Conservation (phyloP, 2,113 vertebrate species). For the Microtus richardsoni region DNA sequence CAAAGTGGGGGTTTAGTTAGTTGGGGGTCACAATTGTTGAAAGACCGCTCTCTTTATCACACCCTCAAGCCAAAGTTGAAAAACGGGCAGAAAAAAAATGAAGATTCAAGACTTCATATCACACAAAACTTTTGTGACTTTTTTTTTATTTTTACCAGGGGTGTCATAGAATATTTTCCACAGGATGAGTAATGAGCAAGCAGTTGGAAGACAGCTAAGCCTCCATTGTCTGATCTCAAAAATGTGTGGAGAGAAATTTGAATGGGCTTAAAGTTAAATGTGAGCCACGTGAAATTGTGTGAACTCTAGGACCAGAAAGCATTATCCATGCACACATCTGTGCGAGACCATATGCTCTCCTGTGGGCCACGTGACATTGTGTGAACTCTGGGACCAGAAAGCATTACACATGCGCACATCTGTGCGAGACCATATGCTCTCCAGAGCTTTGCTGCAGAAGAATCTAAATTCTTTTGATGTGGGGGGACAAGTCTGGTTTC, state of each 20-base stretch:
- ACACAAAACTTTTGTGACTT: slow-evolving; percentile 4
- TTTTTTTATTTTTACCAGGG: neutral
- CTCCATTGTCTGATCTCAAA: slow-evolving; percentile 17
- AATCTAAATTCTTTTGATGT: slow-evolving; percentile 51
- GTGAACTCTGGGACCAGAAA: slow-evolving; percentile 2
- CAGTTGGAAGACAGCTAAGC: neutral
- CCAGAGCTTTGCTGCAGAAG: slow-evolving; percentile 57
- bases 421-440: slow-evolving; percentile 61
- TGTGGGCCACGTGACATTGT: neutral
- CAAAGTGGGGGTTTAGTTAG: neutral
- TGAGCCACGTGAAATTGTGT: neutral
- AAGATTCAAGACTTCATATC: neutral
- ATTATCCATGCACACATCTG: slow-evolving; percentile 63
- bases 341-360: slow-evolving; percentile 51
- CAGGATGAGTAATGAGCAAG: neutral
- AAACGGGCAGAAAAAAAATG: neutral
- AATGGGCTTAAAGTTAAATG: neutral
- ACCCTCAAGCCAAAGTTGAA: neutral
- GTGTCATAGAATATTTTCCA: neutral
- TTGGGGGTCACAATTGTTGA: neutral
- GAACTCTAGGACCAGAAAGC: neutral
- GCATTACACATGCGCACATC: slow-evolving; percentile 59
- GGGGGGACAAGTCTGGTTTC: neutral
- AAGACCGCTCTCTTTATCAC: neutral
- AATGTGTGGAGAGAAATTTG: slow-evolving; percentile 19